Evolutionary conservation across 2,113 vertebrate species (phyloP), one percentile per base, ranked within the genome.

Genomic region (Cercocebus atys): DNA sequence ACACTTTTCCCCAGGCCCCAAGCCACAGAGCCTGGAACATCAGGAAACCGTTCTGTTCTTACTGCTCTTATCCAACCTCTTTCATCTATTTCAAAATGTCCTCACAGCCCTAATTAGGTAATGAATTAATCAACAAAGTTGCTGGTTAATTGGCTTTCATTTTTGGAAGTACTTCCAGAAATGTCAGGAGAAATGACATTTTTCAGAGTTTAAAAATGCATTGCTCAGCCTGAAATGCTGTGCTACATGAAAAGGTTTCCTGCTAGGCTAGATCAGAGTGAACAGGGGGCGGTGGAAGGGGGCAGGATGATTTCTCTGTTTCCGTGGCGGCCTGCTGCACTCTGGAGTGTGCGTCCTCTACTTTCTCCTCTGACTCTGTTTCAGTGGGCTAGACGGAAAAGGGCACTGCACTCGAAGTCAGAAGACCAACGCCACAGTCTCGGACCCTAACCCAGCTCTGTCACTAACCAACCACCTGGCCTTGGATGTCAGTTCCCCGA

Each of bases 71-170:
- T 25, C 68, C 57, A 66, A 8, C 9, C 8, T 55, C 78, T 88
- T 94, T 93, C 45, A 97, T 94, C 32, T 59, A 17, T 66, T 88
- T 94, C 76, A 88, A 92, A 96, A 88, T 17, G 13, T 32, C 30
- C 40, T 88, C 59, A 40, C 50, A 75, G 45, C 25, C 76, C 68
- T 73, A 96, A 93, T 89, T 68, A 68, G 72, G 40, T 89, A 86
- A 94, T 95, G 22, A 97, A 97, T 94, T 94, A 93, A 86, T 93
- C 92, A 95, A 85, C 78, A 80, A 96, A 94, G 50, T 14, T 25
- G 27, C 32, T 59, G 23, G 47, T 61, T 96, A 96, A 94, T 52
- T 96, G 38, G 35, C 66, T 96, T 91, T 97, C 70, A 43, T 89
- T 93, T 92, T 84, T 96, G n/a, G 25, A 66, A 90, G 40, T 45